phyloP scores from a whole-genome alignment of 2,888 invertebrate species.

The Kuschelorhynchus macadamiae region DNA sequence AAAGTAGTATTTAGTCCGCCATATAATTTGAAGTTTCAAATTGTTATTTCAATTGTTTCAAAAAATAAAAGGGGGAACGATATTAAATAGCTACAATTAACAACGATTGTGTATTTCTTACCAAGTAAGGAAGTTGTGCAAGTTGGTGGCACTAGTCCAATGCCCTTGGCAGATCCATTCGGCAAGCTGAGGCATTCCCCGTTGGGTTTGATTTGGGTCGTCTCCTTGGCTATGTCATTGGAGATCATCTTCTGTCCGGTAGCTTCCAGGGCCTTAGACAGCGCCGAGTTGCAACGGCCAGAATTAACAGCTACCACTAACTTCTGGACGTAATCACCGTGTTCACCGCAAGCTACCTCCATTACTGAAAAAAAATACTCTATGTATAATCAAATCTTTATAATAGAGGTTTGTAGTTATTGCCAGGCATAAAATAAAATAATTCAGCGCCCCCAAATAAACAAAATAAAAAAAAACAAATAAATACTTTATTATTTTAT shows the following conservation, averaged over 20 bases:
- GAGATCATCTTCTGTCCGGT: conserved; percentile 67
- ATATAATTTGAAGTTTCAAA: too few species aligned
- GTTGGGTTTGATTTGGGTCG: conserved; percentile 61
- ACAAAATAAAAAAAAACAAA: not conserved
- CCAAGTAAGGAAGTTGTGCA: conserved; percentile 70
- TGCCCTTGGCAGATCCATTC: conserved; percentile 60
- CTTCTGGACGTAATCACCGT: conserved; percentile 90
- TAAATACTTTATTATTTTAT: too few species aligned
- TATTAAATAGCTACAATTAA: too few species aligned
- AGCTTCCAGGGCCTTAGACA: conserved; percentile 64
- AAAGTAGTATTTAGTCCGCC: too few species aligned
- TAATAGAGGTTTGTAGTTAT: too few species aligned
- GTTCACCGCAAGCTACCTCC: conserved; percentile 96
- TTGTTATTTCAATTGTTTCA: too few species aligned
- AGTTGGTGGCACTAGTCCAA: conserved; percentile 67
- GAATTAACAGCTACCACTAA: conserved; percentile 87
- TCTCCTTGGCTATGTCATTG: conserved; percentile 73
- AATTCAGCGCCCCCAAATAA: not conserved
- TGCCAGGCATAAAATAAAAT: too few species aligned
- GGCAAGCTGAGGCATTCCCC: conserved; percentile 56
- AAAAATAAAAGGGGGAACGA: too few species aligned
- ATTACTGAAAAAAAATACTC: conserved; percentile 77
- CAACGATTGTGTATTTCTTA: too few species aligned
- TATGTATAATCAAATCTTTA: too few species aligned
- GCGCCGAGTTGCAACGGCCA: conserved; percentile 78